Evolutionary conservation across 2,888 invertebrate genomes (phyloP), one percentile per base, ranked within the genome.

Genomic region (Dolichomitus sp.): DNA sequence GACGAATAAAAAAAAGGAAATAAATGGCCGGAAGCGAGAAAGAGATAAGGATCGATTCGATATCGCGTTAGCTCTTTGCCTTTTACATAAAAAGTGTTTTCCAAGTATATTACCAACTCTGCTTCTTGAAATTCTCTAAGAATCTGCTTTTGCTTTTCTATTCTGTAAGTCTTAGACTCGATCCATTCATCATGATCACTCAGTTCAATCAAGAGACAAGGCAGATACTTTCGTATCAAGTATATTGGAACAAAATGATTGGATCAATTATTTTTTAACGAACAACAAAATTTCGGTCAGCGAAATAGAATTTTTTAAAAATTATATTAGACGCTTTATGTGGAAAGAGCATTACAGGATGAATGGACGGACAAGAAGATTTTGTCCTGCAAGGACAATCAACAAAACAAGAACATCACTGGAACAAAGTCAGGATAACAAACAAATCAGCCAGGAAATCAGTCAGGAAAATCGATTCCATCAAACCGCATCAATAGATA

Each of bases 41-140:
- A 17, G 54, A 57, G 63, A 54, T 33, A 61, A 63, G 63, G 69
- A 78, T 63, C 52, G 61, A 63, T 74, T 57, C 63, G 59, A 48
- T 42, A 57, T 59, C 40, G 69, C 37, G 40, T 69, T 30, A 45
- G 52, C 48, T 65, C 48, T 54, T 17, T 33, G 11, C 45, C 66
- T 54, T 54, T 75, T 48, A 6, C 45, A 12, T 48, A 17, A 45
- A 61, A 61, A 52, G 40, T 33, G 23, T 59, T 59, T 65, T 45
- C 45, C 23, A 52, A 40, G 59, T 9, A 57, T 37, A 33, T 50
- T 19, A 33, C 48, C n/a, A 40, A 12, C 66, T 54, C 65, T 70
- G 83, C 81, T 76, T 86, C 86, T 82, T 80, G 80, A 81, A 87
- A 83, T 84, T 86, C 85, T 86, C 77, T 83, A 85, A 70, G 61